These are phyloP conservation scores for Drosophila ercepeae DNA, from an alignment of 1,140 invertebrate species.

Conservation along the genomic window DNA sequence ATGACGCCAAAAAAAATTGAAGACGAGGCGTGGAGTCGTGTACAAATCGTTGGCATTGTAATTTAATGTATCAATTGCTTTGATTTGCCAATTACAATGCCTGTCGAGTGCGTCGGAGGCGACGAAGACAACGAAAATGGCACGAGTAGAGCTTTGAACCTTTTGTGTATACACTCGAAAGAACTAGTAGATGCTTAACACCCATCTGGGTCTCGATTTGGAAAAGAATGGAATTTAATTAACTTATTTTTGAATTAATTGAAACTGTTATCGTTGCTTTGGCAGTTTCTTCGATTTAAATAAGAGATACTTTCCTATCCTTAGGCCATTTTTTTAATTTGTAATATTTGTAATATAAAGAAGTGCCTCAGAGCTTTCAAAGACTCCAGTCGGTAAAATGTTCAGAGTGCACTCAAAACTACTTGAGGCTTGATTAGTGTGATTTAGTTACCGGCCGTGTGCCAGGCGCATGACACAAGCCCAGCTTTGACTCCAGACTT, in stretches of 20 bases:
- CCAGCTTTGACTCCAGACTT: constrained; percentile 6
- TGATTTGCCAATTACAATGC: constrained; percentile 80
- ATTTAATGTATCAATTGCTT: constrained; percentile 83
- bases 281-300: not conserved
- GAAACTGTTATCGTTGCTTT: too few species aligned
- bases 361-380: constrained; percentile 9
- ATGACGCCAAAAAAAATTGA: constrained; percentile 22
- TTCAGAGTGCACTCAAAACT: constrained; percentile 45
- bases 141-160: constrained; percentile 57
- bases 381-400: constrained; percentile 18
- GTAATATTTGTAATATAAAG: not conserved
- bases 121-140: constrained; percentile 60
- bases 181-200: too few species aligned
- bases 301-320: constrained; percentile 11
- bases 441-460: constrained; percentile 82
- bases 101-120: constrained; percentile 59
- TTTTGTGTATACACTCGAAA: constrained; percentile 7
- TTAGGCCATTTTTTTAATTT: constrained; percentile 5
- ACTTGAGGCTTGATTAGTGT: constrained; percentile 81
- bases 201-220: too few species aligned
- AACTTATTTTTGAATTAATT: too few species aligned
- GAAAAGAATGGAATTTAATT: not conserved
- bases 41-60: constrained; percentile 82
- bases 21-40: constrained; percentile 76
- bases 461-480: constrained; percentile 78